These are phyloP conservation scores for Burhinus bistriatus DNA, from an alignment of 2,113 vertebrate species.

Conservation along the genomic window DNA sequence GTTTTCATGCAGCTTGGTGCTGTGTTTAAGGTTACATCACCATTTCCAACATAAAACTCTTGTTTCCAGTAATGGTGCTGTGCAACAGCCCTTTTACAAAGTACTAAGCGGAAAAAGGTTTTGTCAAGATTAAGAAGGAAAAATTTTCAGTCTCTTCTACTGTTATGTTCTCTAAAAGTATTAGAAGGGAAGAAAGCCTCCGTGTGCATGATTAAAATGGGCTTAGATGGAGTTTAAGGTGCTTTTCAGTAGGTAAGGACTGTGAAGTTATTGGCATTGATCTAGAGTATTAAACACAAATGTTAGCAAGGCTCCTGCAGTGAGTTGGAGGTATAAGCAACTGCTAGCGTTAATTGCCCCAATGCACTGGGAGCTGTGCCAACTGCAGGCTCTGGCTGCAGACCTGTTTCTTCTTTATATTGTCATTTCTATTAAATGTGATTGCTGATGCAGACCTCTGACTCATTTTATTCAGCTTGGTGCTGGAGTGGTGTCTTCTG, in stretches of 20 bases:
- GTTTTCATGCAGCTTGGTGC: neutral
- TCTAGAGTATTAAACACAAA: neutral
- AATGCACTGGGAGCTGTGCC: rapidly evolving
- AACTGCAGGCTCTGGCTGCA: neutral
- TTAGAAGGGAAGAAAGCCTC: neutral
- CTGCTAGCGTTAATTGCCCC: neutral
- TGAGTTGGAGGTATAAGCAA: neutral
- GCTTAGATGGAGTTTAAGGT: neutral
- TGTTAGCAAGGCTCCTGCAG: neutral
- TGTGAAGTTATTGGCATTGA: neutral
- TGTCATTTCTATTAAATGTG: neutral
- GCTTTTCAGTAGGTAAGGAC: neutral
- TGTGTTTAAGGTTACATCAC: neutral
- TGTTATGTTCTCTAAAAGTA: neutral
- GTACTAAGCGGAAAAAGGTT: neutral
- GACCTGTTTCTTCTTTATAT: neutral
- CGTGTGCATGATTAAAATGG: rapidly evolving
- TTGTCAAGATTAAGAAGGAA: neutral
- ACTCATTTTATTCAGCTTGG: neutral
- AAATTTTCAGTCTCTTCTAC: neutral
- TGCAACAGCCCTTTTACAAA: neutral
- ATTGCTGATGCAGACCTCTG: neutral
- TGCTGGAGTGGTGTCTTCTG: neutral
- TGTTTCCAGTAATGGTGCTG: neutral
- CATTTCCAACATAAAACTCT: neutral